phyloP scores from a whole-genome alignment of 2,888 invertebrate species.

The Notodonta ziczac region DNA sequence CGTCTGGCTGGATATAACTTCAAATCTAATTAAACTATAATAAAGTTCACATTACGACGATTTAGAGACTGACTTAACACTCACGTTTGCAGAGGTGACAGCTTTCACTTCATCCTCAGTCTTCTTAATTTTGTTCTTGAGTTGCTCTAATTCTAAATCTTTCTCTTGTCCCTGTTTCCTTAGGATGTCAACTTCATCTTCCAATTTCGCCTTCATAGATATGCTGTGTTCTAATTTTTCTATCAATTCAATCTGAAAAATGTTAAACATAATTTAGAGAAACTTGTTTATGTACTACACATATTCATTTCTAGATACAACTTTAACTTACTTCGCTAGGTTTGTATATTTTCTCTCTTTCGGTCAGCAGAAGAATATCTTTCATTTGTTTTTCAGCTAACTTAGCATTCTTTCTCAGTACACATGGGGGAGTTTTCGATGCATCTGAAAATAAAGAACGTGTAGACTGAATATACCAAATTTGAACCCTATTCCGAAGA shows the following conservation, averaged over 20 bases:
- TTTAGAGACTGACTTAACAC: background rate
- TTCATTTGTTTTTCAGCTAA: slow-evolving; percentile 79
- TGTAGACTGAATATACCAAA: no score
- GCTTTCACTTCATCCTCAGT: slow-evolving; percentile 50
- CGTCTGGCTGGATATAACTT: no score
- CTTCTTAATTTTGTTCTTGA: slow-evolving; percentile 53
- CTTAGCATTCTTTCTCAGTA: slow-evolving; percentile 72
- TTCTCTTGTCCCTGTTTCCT: slow-evolving; percentile 53
- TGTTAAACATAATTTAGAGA: no score
- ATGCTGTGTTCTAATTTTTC: slow-evolving; percentile 70
- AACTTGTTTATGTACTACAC: no score
- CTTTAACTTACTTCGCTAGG: slow-evolving; percentile 65
- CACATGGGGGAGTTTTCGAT: slow-evolving; percentile 75
- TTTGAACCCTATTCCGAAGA: no score
- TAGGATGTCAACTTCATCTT: slow-evolving; percentile 60
- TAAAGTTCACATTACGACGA: no score
- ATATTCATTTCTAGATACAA: background rate
- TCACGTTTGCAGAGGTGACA: slow-evolving; percentile 47
- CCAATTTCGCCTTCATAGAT: slow-evolving; percentile 50
- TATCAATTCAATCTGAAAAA: slow-evolving; percentile 69
- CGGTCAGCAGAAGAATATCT: slow-evolving; percentile 84
- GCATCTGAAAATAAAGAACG: slow-evolving; percentile 43
- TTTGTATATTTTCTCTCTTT: slow-evolving; percentile 83
- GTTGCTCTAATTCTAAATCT: slow-evolving; percentile 55
- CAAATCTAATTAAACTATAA: no score